These are phyloP conservation scores for Bungarus multicinctus DNA, from an alignment of 2,113 vertebrate genomes.

Conservation along the genomic window DNA sequence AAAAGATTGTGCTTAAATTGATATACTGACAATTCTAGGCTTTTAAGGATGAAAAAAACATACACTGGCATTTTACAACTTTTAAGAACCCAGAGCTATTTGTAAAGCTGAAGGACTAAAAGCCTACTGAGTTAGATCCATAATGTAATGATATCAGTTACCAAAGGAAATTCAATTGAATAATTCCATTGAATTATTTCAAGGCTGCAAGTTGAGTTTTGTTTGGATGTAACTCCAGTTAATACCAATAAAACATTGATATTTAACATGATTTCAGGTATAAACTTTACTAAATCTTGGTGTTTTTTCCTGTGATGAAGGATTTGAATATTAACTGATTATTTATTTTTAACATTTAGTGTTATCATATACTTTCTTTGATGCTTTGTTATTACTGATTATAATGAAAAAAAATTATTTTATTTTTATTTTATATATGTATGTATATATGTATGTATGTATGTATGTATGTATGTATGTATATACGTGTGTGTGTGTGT, in stretches of 20 bases:
- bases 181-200: neutral
- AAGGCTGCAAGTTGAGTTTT: neutral
- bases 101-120: neutral
- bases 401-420: neutral
- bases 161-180: neutral
- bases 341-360: neutral
- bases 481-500: no score
- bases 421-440: neutral
- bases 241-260: neutral
- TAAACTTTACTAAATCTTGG: neutral
- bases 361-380: neutral
- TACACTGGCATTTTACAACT: neutral
- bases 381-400: neutral
- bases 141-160: neutral
- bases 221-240: neutral
- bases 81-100: neutral
- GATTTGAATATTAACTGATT: neutral
- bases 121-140: neutral
- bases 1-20: slow-evolving; percentile 14
- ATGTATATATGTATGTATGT: neutral
- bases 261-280: neutral
- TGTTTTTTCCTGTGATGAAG: neutral
- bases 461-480: no score
- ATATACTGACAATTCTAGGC: neutral
- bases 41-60: neutral